Percentiles rank a stretch among this genome's conserved stretches.
Evolutionary conservation across 2,888 invertebrate genomes (phyloP).

Genomic region (Troglohyphantes excavatus): DNA sequence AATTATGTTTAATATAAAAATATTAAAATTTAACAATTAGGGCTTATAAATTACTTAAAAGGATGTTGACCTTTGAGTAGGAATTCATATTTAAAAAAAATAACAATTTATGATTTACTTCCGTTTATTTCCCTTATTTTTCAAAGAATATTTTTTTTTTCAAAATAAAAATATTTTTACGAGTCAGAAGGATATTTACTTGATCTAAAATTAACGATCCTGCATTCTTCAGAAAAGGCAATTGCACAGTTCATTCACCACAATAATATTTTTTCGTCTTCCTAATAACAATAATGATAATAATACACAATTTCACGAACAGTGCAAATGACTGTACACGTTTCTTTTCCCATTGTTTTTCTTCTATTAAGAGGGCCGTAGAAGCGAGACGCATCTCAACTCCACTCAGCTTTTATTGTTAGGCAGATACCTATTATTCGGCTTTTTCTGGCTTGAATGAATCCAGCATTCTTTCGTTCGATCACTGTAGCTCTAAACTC

Average conservation of each 20-base stretch:
- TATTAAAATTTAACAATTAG: too few relatives aligned
- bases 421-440: not conserved
- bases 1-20: too few relatives aligned
- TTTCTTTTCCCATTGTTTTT: not conserved
- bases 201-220: not conserved
- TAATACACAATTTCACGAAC: slow-evolving; percentile 10
- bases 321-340: not conserved
- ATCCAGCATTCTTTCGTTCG: not conserved
- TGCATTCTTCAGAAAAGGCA: not conserved
- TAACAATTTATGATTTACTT: too few relatives aligned
- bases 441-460: slow-evolving; percentile 28
- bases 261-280: not conserved
- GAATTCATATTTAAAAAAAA: too few relatives aligned
- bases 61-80: too few relatives aligned
- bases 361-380: slow-evolving; percentile 27
- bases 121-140: too few relatives aligned
- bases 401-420: slow-evolving; percentile 12
- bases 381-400: slow-evolving; percentile 26
- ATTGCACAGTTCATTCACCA: slow-evolving; percentile 11
- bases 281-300: not conserved
- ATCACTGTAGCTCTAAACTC: not conserved
- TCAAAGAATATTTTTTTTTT: too few relatives aligned
- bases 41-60: too few relatives aligned
- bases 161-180: too few relatives aligned
- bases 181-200: too few relatives aligned